Base-by-base conservation (phyloP, 1,140 invertebrate species). In the Camponotus floridanus region DNA sequence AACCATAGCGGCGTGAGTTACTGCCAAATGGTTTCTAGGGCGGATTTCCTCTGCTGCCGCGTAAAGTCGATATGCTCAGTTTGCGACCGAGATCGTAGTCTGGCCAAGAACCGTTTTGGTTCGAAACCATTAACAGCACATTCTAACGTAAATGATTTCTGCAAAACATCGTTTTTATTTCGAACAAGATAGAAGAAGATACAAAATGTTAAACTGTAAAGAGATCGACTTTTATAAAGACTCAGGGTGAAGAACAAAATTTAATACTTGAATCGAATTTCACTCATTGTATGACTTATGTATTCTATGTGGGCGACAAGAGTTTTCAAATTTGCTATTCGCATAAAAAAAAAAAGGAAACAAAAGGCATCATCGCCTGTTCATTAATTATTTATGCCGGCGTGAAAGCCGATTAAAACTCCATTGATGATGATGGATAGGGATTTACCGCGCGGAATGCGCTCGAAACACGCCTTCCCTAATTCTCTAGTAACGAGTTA, bases 1-100 rank as follows among this genome's bases (percentile, higher is more conserved):
- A 93, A 93, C 92, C 92, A 87, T 93, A 92, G 88, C 71, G 90
- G 85, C 93, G 92, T 92, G 89, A 91, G 90, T 92, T 91, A 90
- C 84, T 91, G 92, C 86, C 91, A 91, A 88, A 85, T 89, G 85
- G 86, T 92, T 91, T 93, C 90, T 92, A 51, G 87, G 76, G 13
- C 86, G 88, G 78, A 91, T 90, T 87, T 80, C 84, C 87, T 88
- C 42, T 31, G 74, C 68, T 74, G 86, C 84, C 62, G 73, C 57
- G 31, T 55, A 57, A 68, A 86, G 76, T 89, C 70, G 68, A 86
- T 85, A 81, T 42, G 70, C 45, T 74, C 71, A 55, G 84, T 85
- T 45, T 68, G 74, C 62, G 45, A 68, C 59, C 21, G 85, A 79
- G 57, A 61, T 80, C 51, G 42, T 13, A 76, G 45, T 59, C 51